A percentile compares a stretch with the other conserved stretches of the same genome.
phyloP scores from a whole-genome alignment of 2,113 vertebrate species.

The Regulus satrapa region DNA sequence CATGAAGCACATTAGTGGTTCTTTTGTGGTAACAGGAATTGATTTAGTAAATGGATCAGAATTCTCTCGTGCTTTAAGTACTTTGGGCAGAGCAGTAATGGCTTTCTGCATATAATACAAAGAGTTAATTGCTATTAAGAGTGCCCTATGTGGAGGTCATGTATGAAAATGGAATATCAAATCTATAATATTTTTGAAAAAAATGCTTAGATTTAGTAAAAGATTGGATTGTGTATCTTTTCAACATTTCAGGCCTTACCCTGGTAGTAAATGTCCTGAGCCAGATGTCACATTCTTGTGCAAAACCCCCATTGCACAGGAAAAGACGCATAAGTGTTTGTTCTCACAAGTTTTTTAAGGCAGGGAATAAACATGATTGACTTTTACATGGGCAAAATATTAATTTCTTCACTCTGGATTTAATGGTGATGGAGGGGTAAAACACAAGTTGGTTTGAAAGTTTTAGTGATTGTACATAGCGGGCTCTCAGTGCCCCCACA shows the following conservation, averaged over 20 bases:
- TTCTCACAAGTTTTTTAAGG: background rate
- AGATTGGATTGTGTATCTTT: background rate
- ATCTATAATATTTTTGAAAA: background rate
- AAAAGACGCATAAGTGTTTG: background rate
- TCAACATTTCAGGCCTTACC: background rate
- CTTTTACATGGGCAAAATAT: background rate
- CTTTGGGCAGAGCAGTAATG: constrained; percentile 41
- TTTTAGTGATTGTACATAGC: no score
- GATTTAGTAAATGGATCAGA: constrained; percentile 42
- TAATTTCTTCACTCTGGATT: background rate
- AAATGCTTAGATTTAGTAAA: background rate
- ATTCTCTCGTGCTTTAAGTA: constrained; percentile 52
- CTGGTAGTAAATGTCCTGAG: background rate
- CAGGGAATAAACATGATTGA: background rate
- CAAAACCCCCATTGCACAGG: background rate
- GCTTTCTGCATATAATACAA: constrained; percentile 39
- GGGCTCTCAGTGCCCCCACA: accelerated
- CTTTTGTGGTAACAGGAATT: constrained; percentile 48
- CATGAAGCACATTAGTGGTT: background rate
- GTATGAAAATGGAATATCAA: constrained; percentile 14
- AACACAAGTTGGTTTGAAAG: background rate
- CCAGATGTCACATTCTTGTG: background rate
- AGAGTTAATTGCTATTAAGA: constrained; percentile 57
- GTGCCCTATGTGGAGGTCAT: constrained; percentile 16
- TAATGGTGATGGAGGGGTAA: background rate